Base-by-base conservation (phyloP, 1,140 invertebrate species). In the Solenopsis invicta region DNA sequence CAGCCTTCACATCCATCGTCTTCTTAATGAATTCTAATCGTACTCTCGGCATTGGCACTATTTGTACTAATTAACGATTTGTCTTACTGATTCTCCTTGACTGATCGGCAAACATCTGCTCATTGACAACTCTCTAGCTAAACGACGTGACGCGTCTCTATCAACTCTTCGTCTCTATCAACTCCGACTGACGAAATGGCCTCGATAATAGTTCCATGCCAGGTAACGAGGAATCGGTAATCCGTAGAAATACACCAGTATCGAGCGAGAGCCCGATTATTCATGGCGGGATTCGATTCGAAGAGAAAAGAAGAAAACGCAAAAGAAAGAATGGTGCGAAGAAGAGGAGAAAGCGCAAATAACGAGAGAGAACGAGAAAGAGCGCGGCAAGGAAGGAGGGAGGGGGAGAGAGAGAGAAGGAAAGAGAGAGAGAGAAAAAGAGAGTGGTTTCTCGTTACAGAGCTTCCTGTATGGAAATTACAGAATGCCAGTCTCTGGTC, bases 381-480 rank as follows among this genome's bases (percentile, higher is more conserved):
- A 86, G 64, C 66, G 66, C 75, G 80, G 18, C 21, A 56, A 67
- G 4, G 4, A 29, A 10, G 24, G 10, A 61, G 13, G 50, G 37
- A 66, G 48, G 24, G 59, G 74, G 52, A 84, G 64, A 54, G 85
- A 69, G 87, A 37, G 29, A 34, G 74, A 48, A 66, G 41, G 67
- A 62, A 69, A 59, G 54, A 54, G 67, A 52, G 74, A 50, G 41
- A 80, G 48, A 61, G 10, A 62, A 90, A 41, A 8, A 41, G 8
- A 41, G 41, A 41, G 87, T 90, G 93, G 93, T 94, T 92, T 92
- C 91, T 94, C 90, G 92, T 94, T 94, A 94, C 92, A 89, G 90
- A 88, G 93, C 92, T 95, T 95, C 94, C 94, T 95, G 93, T 94
- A 94, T 95, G 94, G 92, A 94, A 95, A 95, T 95, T 85, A 92